Conservation (phyloP, 30 jellyfish, hydroid and myxozoan species). For the Aurelia coerulea region DNA sequence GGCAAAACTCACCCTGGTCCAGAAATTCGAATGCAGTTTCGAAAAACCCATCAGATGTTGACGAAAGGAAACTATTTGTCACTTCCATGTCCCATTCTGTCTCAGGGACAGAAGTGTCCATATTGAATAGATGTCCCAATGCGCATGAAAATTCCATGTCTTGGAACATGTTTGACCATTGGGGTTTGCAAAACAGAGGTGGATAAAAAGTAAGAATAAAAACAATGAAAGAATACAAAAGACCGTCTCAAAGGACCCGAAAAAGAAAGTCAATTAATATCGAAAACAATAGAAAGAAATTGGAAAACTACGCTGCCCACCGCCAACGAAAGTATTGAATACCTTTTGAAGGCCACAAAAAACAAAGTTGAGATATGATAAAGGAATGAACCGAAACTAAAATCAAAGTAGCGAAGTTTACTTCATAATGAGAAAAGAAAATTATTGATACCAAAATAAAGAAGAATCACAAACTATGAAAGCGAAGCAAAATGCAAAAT, state of each 20-base stretch:
- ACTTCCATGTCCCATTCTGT: slow-evolving; percentile 19
- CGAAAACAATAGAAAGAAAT: too few species aligned
- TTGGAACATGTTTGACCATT: slow-evolving; percentile 18
- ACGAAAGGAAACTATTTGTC: slow-evolving; percentile 10
- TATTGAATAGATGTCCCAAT: slow-evolving; percentile 7
- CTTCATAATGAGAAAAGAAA: too few species aligned
- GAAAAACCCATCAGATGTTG: slow-evolving; percentile 10
- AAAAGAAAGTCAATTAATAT: too few species aligned
- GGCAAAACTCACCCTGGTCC: slow-evolving; percentile 31
- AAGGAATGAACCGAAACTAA: not conserved
- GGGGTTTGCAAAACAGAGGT: not conserved
- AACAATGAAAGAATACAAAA: not conserved
- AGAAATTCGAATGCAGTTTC: slow-evolving; percentile 29
- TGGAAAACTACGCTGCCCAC: too few species aligned
- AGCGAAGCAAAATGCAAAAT: too few species aligned
- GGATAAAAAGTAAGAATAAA: not conserved
- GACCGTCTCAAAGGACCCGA: too few species aligned
- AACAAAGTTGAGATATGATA: not conserved
- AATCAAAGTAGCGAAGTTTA: not conserved
- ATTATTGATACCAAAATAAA: too few species aligned
- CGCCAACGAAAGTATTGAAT: too few species aligned
- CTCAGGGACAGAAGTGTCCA: slow-evolving; percentile 28
- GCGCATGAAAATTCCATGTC: slow-evolving; percentile 10
- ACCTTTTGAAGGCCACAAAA: not conserved
- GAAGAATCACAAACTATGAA: too few species aligned